Percentiles rank a stretch among this genome's conserved stretches.
These are phyloP conservation scores for Yponomeuta malinellus DNA, from an alignment of 2,888 invertebrate species.

Conservation along the genomic window DNA sequence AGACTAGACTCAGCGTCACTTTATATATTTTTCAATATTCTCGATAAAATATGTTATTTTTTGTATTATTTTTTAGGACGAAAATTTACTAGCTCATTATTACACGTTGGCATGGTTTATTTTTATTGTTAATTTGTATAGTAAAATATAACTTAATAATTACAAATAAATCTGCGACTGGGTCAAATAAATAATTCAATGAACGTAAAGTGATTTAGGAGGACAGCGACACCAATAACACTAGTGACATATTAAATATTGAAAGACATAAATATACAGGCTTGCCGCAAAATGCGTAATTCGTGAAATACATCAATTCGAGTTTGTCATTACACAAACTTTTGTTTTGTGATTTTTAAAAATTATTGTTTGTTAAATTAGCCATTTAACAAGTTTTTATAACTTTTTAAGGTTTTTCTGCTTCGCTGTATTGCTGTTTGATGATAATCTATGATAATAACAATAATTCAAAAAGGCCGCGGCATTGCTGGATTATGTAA, in stretches of 20 bases:
- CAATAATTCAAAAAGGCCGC: too few species aligned
- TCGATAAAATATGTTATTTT: constrained; percentile 10
- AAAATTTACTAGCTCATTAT: constrained; percentile 15
- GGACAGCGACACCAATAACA: neutral
- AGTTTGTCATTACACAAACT: too few species aligned
- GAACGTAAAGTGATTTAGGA: neutral
- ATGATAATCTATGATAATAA: too few species aligned
- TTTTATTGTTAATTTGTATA: neutral
- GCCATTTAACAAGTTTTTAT: too few species aligned
- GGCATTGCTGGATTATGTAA: too few species aligned
- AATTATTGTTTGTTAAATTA: too few species aligned
- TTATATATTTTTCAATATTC: constrained; percentile 17
- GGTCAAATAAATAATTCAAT: constrained; percentile 31
- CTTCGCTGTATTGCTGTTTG: too few species aligned
- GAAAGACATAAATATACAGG: too few species aligned
- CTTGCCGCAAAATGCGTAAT: too few species aligned
- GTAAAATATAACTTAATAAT: constrained; percentile 19
- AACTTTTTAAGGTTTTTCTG: too few species aligned
- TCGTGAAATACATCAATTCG: too few species aligned
- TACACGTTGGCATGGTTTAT: neutral
- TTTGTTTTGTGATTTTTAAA: too few species aligned
- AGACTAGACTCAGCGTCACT: constrained; percentile 41
- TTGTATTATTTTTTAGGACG: constrained; percentile 12
- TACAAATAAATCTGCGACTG: constrained; percentile 41
- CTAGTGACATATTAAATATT: constrained; percentile 3